Evolutionary conservation across 2,113 vertebrate species (phyloP).

Genomic region (Perca schrenkii): DNA sequence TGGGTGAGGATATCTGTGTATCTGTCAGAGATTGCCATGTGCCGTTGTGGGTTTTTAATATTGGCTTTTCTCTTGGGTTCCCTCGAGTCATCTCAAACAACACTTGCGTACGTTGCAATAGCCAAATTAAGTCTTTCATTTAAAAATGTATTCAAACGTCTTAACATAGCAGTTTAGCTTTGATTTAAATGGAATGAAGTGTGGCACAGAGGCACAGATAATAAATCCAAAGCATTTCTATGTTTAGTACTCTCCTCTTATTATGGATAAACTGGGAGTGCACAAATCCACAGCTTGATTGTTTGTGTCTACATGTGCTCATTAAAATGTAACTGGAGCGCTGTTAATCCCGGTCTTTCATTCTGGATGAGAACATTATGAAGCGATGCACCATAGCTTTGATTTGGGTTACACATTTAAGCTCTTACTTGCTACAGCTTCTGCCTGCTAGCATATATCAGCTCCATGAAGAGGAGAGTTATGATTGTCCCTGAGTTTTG

Average conservation of each 20-base stretch:
- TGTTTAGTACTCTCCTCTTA: conserved; percentile 36
- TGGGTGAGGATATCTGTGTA: conserved; percentile 50
- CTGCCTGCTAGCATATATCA: conserved; percentile 7
- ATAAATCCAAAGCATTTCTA: conserved; percentile 61
- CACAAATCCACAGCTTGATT: conserved; percentile 55
- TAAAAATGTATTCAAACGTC: conserved; percentile 66
- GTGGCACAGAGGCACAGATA: conserved; percentile 19
- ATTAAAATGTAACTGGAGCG: conserved; percentile 75
- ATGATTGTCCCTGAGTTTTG: not conserved
- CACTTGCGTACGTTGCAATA: conserved; percentile 31
- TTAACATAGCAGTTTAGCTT: conserved; percentile 56
- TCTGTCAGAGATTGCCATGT: conserved; percentile 42
- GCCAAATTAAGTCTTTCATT: conserved; percentile 75
- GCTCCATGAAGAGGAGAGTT: not conserved
- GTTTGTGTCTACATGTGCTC: conserved; percentile 65
- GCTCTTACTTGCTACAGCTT: not conserved
- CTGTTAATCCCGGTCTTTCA: conserved; percentile 63
- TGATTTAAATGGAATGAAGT: conserved; percentile 62
- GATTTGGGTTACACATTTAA: conserved; percentile 62
- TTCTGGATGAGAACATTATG: conserved; percentile 49
- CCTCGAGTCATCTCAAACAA: conserved; percentile 31
- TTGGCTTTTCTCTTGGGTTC: conserved; percentile 52
- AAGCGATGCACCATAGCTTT: conserved; percentile 31
- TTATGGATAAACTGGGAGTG: conserved; percentile 49
- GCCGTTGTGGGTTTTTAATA: conserved; percentile 64